Evolutionary conservation across 2,797 vertebrate genomes (phyloP), one percentile per base, ranked within the genome.

Genomic region (Cyclura pinguis): DNA sequence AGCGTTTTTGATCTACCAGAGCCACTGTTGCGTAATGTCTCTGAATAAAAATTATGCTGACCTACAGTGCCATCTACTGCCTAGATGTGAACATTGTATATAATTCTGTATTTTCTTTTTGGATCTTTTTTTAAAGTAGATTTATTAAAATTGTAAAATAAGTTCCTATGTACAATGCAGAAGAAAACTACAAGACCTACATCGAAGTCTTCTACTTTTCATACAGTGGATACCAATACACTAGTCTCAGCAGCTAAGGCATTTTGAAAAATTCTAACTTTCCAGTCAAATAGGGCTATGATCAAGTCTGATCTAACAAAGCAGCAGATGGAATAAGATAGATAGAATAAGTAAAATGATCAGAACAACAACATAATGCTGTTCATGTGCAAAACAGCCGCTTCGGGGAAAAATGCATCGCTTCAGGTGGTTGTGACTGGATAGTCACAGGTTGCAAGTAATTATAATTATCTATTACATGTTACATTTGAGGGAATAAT

Each of bases 1-100:
- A 52, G 16, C 13, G 29, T 47, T 7, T 4, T 57, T 69, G 27
- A 69, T 3, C 55, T 20, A 12, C 27, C 2, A 38, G 35, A 22
- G 29, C 50, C 52, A 73, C 32, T 6, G 22, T 14, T 14, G 6
- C 1, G 4, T 22, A 74, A 42, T 4, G 16, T 14, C 24, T 22
- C 29, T 62, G 62, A 50, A 62, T 24, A 55, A 64, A 73, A 73
- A 32, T 6, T 62, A 52, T 64, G 32, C 35, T 86, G 50, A 5
- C 67, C 73, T 87, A 64, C 50, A 84, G 14, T 55, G 67, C 73
- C 91, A 87, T 6, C 88, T 89, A 52, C 73, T 89, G 85, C 62
- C 62, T 78, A 80, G 20, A 59, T 59, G 80, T 12, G 74, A 12
- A 20, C 5, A 77, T 42, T 4, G 4, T 47, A 47, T 47, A 62